These are phyloP conservation scores for Pygoscelis antarcticus DNA, from an alignment of 2,113 vertebrate genomes.

Conservation along the genomic window DNA sequence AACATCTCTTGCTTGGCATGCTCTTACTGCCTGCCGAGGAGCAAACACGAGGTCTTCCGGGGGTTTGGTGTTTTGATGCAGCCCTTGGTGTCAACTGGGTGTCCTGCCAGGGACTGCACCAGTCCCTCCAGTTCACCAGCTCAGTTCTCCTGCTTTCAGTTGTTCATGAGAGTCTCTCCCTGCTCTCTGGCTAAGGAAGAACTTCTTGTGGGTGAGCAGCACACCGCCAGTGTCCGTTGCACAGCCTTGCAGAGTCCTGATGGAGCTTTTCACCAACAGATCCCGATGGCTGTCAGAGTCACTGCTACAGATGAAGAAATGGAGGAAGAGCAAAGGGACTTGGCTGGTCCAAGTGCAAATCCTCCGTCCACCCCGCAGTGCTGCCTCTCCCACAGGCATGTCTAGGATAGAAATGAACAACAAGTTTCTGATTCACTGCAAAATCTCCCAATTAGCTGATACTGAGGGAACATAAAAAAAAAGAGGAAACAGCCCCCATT, in stretches of 20 bases:
- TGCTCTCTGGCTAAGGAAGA: not conserved
- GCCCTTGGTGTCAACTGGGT: not conserved
- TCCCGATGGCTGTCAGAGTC: not conserved
- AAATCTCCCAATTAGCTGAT: not conserved
- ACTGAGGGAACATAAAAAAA: not conserved
- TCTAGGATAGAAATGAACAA: not conserved
- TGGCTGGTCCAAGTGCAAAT: not conserved
- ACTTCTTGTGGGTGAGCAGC: fast-evolving
- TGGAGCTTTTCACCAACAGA: not conserved
- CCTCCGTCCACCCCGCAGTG: not conserved
- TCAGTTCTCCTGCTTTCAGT: not conserved
- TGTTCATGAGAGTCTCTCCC: not conserved
- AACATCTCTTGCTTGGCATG: not conserved
- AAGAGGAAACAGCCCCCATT: too few species aligned
- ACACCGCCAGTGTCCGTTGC: fast-evolving
- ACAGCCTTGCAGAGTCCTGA: not conserved
- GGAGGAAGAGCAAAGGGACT: not conserved
- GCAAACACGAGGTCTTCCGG: not conserved
- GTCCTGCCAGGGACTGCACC: not conserved
- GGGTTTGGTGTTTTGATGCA: not conserved
- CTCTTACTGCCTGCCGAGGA: not conserved
- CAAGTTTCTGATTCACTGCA: not conserved
- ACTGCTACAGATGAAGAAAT: not conserved
- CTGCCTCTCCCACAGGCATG: not conserved
- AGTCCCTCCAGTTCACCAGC: not conserved